phyloP scores from a whole-genome alignment of 2,797 vertebrate species.

The Crenuchus spilurus region DNA sequence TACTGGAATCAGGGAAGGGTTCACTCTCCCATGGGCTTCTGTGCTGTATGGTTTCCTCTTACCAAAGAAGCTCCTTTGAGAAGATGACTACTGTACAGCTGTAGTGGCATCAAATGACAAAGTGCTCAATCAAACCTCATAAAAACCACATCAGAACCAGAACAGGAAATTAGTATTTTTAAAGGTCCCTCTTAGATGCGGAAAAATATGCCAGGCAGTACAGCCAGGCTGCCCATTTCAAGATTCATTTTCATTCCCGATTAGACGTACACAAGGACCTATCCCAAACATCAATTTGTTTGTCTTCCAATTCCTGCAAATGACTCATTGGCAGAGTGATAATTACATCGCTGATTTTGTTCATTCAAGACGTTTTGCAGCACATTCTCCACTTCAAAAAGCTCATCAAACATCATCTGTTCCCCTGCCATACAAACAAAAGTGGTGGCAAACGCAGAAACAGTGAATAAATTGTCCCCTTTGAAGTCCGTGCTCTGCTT shows the following conservation, averaged over 20 bases:
- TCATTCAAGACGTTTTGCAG: constrained; percentile 50
- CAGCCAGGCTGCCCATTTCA: background rate
- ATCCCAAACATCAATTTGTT: constrained; percentile 36
- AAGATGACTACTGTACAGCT: background rate
- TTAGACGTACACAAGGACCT: constrained; percentile 1
- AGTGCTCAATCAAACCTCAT: background rate
- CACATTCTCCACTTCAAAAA: constrained; percentile 70
- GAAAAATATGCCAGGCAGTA: background rate
- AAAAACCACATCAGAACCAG: constrained; percentile 27
- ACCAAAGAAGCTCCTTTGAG: constrained; percentile 1
- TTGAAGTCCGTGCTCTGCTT: constrained; percentile 64
- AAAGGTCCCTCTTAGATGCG: background rate
- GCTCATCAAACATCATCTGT: constrained; percentile 77
- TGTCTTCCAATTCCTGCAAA: constrained; percentile 63
- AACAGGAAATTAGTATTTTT: constrained; percentile 13
- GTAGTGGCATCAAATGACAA: constrained; percentile 14
- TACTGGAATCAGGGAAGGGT: background rate
- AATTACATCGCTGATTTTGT: constrained; percentile 42
- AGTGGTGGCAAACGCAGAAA: constrained; percentile 72
- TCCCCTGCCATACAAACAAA: constrained; percentile 67
- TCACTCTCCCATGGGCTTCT: background rate
- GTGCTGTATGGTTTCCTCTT: background rate
- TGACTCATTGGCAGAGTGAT: constrained; percentile 54
- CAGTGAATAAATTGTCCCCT: constrained; percentile 72
- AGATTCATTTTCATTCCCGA: constrained; percentile 8